Percentiles rank a stretch among this genome's conserved stretches.
phyloP scores from a whole-genome alignment of 2,888 invertebrate genomes.

The Operophtera brumata region DNA sequence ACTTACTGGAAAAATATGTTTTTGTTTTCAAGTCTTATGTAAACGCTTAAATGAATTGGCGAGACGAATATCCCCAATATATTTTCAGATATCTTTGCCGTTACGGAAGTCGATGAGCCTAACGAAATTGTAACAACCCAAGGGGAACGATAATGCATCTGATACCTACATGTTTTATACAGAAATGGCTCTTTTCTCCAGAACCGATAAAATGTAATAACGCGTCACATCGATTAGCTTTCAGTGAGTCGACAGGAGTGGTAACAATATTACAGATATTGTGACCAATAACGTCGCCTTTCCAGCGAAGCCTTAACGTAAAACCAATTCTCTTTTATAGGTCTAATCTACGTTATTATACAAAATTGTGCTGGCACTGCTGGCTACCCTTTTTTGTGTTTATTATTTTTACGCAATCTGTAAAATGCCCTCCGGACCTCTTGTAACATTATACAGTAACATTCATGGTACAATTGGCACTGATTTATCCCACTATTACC shows the following conservation, averaged over 20 bases:
- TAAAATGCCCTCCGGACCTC: too few relatives aligned
- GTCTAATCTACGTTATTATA: conserved; percentile 46
- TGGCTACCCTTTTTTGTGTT: conserved; percentile 36
- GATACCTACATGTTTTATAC: conserved; percentile 31
- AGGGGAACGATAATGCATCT: conserved; percentile 26
- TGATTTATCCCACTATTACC: too few relatives aligned
- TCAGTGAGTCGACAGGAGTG: conserved; percentile 50
- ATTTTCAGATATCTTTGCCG: conserved; percentile 14
- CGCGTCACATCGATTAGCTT: conserved; percentile 54
- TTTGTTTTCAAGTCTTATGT: background rate
- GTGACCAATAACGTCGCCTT: conserved; percentile 48
- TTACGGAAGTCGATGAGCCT: conserved; percentile 17
- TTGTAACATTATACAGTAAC: too few relatives aligned
- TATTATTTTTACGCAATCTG: conserved; percentile 15
- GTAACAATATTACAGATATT: conserved; percentile 53
- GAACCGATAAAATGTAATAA: conserved; percentile 51
- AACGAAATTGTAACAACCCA: conserved; percentile 23
- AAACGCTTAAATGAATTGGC: conserved; percentile 4
- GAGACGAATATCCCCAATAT: conserved; percentile 4
- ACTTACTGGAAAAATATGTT: background rate
- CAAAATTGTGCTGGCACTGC: conserved; percentile 37
- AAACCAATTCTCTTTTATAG: conserved; percentile 53
- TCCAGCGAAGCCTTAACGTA: conserved; percentile 39
- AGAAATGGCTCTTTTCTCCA: conserved; percentile 33
- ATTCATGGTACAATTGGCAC: too few relatives aligned